Conservation (phyloP, 2,888 invertebrate genomes). For the Caenorhabditis drosophilae region DNA sequence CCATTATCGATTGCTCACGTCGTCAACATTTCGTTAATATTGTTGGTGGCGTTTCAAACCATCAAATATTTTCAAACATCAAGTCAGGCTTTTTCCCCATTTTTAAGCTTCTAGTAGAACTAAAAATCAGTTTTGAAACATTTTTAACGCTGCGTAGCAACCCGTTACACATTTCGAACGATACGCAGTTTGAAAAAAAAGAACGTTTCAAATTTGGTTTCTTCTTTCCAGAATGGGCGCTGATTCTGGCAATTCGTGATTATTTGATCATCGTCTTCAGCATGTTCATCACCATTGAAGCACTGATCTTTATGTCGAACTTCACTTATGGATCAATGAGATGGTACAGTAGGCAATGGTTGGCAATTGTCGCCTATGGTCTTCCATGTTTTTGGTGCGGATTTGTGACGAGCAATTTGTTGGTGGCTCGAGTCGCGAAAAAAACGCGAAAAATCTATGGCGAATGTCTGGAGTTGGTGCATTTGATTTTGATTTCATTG, state of each 20-base stretch:
- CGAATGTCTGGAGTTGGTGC: slow-evolving; percentile 28
- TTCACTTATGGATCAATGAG: slow-evolving; percentile 36
- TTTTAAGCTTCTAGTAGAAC: no score
- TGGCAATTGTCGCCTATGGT: slow-evolving; percentile 45
- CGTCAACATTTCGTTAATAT: slow-evolving; percentile 36
- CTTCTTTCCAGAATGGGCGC: slow-evolving; percentile 3
- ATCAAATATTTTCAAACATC: no score
- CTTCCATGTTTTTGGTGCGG: slow-evolving; percentile 45
- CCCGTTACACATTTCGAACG: no score
- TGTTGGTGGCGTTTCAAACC: no score
- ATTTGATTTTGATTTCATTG: slow-evolving; percentile 22
- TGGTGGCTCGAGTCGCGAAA: slow-evolving; percentile 24
- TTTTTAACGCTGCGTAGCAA: no score
- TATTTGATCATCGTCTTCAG: slow-evolving; percentile 21
- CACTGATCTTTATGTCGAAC: slow-evolving; percentile 25
- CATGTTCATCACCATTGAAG: slow-evolving; percentile 19
- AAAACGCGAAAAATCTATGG: slow-evolving; percentile 20
- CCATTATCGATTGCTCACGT: slow-evolving; percentile 68
- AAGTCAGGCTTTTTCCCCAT: no score
- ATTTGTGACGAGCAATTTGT: slow-evolving; percentile 27
- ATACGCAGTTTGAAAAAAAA: no score
- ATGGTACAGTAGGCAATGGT: slow-evolving; percentile 49
- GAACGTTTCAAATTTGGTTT: no score
- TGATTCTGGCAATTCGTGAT: slow-evolving; percentile 25
- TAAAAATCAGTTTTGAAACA: no score